Percentiles rank a stretch among this genome's conserved stretches.
These are phyloP conservation scores for Syngnathus scovelli DNA, from an alignment of 2,113 vertebrate genomes.

Conservation along the genomic window DNA sequence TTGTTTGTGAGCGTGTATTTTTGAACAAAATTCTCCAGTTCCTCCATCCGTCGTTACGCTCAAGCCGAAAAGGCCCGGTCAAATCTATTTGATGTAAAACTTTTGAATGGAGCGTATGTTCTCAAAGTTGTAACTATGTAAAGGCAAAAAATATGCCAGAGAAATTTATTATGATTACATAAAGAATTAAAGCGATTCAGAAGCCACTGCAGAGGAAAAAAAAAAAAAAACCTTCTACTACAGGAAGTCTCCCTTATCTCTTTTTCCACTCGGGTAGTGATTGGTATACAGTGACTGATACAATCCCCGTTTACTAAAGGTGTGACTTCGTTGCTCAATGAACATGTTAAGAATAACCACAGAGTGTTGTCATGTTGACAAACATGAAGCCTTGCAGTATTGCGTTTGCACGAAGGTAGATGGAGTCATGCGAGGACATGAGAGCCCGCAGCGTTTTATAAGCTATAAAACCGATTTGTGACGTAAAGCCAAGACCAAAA, in stretches of 20 bases:
- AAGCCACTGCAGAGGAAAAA: not conserved
- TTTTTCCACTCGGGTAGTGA: not conserved
- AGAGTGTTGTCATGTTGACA: not conserved
- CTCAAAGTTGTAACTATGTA: no score
- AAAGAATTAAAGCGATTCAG: not conserved
- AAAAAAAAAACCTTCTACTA: not conserved
- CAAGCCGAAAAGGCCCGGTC: no score
- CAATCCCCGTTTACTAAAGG: slow-evolving; percentile 2
- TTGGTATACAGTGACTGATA: slow-evolving; percentile 7
- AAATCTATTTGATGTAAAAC: not conserved
- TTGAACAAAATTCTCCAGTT: slow-evolving; percentile 7
- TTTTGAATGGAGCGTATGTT: no score
- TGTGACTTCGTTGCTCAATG: slow-evolving; percentile 1
- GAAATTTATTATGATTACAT: not conserved
- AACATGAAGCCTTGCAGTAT: slow-evolving; percentile 1
- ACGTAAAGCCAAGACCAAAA: not conserved
- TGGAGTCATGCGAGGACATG: not conserved
- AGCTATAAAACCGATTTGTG: not conserved
- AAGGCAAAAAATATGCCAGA: not conserved
- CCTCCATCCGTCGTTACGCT: not conserved
- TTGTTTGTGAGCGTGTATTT: slow-evolving; percentile 4
- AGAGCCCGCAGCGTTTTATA: not conserved
- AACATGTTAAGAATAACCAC: not conserved
- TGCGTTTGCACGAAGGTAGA: not conserved
- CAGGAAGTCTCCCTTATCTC: slow-evolving; percentile 3